Conservation (phyloP, 2,797 vertebrate genomes). For the Sebastolobus altivelis region DNA sequence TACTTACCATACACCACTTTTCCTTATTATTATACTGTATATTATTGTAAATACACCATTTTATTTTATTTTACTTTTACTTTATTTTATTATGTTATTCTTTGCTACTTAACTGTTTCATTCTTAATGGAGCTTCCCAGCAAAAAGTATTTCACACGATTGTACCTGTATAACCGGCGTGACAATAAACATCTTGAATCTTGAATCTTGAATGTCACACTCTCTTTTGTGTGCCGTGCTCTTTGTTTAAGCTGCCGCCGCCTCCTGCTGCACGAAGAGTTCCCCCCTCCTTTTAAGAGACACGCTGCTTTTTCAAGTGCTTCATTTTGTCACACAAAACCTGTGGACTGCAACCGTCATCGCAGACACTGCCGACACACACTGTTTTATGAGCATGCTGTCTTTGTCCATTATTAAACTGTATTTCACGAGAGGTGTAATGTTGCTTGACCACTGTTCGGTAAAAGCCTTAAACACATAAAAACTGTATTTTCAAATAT, state of each 20-base stretch:
- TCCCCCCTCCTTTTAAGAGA: constrained; percentile 23
- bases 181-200: too few species aligned
- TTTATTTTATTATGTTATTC: too few species aligned
- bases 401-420: constrained; percentile 27
- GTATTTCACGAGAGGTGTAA: constrained; percentile 33
- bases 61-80: too few species aligned
- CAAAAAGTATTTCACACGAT: too few species aligned
- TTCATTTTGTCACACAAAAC: constrained; percentile 44
- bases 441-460: constrained; percentile 42
- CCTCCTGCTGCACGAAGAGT: constrained; percentile 23
- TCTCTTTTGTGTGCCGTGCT: constrained; percentile 1
- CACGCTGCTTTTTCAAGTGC: constrained; percentile 37
- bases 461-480: not conserved
- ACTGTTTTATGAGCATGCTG: constrained; percentile 39
- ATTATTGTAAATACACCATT: too few species aligned
- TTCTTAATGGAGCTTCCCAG: too few species aligned
- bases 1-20: too few species aligned
- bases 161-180: too few species aligned
- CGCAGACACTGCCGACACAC: constrained; percentile 19
- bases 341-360: constrained; percentile 23
- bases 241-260: constrained; percentile 30
- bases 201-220: too few species aligned
- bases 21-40: too few species aligned
- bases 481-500: not conserved
- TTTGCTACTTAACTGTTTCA: too few species aligned